These are phyloP conservation scores for Acrocephalus kingi DNA, from an alignment of 2,113 vertebrate genomes.

Conservation along the genomic window DNA sequence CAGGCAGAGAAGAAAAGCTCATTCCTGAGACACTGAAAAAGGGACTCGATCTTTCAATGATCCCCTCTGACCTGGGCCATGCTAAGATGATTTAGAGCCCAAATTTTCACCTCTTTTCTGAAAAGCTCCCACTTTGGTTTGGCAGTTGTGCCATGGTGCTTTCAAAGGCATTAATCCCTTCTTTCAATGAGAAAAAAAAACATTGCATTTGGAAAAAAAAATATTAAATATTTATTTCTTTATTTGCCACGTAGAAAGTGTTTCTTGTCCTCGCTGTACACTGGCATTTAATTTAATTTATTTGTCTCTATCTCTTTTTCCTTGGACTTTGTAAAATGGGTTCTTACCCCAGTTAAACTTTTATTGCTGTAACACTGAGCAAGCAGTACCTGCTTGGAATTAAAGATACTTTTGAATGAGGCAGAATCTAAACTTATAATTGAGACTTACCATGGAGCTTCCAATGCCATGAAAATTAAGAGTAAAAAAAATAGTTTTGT, in stretches of 20 bases:
- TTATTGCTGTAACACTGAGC: neutral
- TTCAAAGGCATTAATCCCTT: neutral
- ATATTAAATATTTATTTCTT: neutral
- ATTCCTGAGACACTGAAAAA: neutral
- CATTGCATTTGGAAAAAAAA: neutral
- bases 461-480: neutral
- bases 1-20: neutral
- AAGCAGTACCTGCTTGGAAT: neutral
- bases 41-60: neutral
- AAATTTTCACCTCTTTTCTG: neutral
- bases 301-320: neutral
- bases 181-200: neutral
- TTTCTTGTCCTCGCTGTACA: rapidly evolving
- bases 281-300: neutral
- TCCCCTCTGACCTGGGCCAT: neutral
- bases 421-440: neutral
- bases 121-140: neutral
- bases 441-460: neutral
- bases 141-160: neutral
- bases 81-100: neutral
- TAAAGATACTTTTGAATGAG: neutral
- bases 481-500: neutral
- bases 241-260: neutral
- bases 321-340: neutral
- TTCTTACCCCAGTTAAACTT: neutral